These are phyloP conservation scores for Chymomyza caudatula DNA, from an alignment of 2,888 invertebrate species.

Conservation along the genomic window DNA sequence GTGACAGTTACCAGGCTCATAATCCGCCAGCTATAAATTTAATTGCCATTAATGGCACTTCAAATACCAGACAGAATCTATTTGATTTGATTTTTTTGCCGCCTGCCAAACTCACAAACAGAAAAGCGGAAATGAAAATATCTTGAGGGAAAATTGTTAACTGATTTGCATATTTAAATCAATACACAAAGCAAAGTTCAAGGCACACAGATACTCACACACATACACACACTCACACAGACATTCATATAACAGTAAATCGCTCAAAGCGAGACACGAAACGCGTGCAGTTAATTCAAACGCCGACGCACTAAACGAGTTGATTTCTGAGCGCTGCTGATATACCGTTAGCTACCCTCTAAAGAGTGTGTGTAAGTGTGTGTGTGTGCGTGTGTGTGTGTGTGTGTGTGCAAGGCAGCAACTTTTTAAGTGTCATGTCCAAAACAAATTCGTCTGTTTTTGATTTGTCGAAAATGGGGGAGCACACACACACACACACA, in stretches of 20 bases:
- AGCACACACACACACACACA: slow-evolving; percentile 18
- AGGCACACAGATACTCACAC: slow-evolving; percentile 21
- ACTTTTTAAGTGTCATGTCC: slow-evolving; percentile 75
- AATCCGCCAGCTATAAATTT: slow-evolving; percentile 63
- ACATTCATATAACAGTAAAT: neutral
- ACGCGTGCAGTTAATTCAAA: slow-evolving; percentile 1
- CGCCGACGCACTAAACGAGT: slow-evolving; percentile 36
- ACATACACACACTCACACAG: slow-evolving; percentile 1
- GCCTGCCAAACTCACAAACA: slow-evolving; percentile 46
- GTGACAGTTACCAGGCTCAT: slow-evolving; percentile 66
- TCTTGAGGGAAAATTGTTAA: slow-evolving; percentile 63
- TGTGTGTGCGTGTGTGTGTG: neutral
- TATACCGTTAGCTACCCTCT: neutral
- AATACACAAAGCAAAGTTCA: slow-evolving; percentile 52
- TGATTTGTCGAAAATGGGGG: slow-evolving; percentile 75
- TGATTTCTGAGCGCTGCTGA: slow-evolving; percentile 25
- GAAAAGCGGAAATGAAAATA: slow-evolving; percentile 58
- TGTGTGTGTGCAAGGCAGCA: slow-evolving; percentile 34
- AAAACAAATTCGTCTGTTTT: slow-evolving; percentile 78
- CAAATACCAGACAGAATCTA: slow-evolving; percentile 29
- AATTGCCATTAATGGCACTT: slow-evolving; percentile 67
- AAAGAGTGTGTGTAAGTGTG: no score
- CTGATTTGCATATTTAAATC: slow-evolving; percentile 72
- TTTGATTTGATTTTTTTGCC: slow-evolving; percentile 18
- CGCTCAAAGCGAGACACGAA: neutral